phyloP scores from a whole-genome alignment of 1,140 invertebrate species.

The Bombyx mandarina region DNA sequence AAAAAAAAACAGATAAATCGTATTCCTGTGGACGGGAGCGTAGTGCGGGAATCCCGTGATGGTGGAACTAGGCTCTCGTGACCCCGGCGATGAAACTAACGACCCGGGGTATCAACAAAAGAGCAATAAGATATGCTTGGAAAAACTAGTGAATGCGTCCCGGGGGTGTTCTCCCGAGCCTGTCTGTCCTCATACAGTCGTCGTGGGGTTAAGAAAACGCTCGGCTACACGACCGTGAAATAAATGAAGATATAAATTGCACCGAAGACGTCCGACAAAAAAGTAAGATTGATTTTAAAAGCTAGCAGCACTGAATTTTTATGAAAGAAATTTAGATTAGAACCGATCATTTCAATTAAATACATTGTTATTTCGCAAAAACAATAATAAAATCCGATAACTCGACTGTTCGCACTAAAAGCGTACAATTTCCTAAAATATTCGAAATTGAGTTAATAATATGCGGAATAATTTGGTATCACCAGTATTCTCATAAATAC shows the following conservation, averaged over 20 bases:
- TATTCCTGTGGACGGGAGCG: background rate
- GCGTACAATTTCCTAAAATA: no score
- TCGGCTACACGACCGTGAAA: slow-evolving; percentile 18
- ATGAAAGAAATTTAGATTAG: no score
- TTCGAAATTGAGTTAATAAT: no score
- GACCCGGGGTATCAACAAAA: slow-evolving; percentile 68
- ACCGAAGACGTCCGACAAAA: slow-evolving; percentile 22
- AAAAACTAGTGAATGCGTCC: slow-evolving; percentile 67
- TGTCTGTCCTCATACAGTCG: slow-evolving; percentile 24
- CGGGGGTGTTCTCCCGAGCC: slow-evolving; percentile 34
- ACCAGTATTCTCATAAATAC: no score
- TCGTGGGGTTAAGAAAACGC: slow-evolving; percentile 38
- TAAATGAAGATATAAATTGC: slow-evolving; percentile 22
- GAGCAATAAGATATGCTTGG: slow-evolving; percentile 71
- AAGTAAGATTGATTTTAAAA: slow-evolving; percentile 18
- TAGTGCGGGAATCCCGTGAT: slow-evolving; percentile 11
- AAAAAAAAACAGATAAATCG: no score
- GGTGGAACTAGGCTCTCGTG: slow-evolving; percentile 21
- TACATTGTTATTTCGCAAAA: no score
- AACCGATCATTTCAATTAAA: no score
- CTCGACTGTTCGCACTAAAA: no score
- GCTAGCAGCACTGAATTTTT: no score
- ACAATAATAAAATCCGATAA: no score
- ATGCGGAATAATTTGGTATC: no score
- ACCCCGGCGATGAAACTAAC: slow-evolving; percentile 69